Evolutionary conservation across 2,113 vertebrate species (phyloP).

Genomic region (Tringa solitaria): DNA sequence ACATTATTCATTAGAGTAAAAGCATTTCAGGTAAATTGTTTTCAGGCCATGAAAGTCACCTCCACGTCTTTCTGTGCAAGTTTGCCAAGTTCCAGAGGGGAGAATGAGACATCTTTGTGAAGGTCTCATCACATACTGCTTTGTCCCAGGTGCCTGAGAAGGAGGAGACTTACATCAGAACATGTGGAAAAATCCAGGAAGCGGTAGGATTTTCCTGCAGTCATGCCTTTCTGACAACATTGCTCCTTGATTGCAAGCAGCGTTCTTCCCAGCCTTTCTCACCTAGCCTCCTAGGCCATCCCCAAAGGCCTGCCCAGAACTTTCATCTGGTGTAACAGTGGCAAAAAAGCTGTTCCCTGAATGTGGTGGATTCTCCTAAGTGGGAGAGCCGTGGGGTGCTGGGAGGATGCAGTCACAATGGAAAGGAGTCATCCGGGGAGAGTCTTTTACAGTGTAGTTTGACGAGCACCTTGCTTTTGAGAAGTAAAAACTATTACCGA

Average conservation of each 20-base stretch:
- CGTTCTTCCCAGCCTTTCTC: neutral
- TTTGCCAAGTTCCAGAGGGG: neutral
- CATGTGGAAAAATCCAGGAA: neutral
- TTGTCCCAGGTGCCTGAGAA: neutral
- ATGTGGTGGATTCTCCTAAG: neutral
- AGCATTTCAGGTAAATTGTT: neutral
- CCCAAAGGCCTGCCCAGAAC: neutral
- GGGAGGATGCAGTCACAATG: neutral
- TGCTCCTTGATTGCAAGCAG: neutral
- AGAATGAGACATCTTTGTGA: neutral
- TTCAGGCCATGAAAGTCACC: neutral
- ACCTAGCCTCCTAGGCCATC: neutral
- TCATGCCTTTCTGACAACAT: neutral
- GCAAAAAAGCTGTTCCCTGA: neutral
- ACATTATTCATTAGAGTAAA: constrained; percentile 7
- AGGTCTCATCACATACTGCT: neutral
- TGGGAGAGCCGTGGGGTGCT: neutral
- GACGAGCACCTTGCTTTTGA: neutral
- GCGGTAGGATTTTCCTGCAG: neutral
- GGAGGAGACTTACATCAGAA: neutral
- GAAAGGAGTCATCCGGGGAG: neutral
- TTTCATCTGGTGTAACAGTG: neutral
- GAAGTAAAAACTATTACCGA: neutral
- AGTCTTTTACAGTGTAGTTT: neutral
- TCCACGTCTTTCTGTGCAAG: neutral